Evolutionary conservation across 2,888 invertebrate species (phyloP).

Genomic region (Tetragonula carbonaria): DNA sequence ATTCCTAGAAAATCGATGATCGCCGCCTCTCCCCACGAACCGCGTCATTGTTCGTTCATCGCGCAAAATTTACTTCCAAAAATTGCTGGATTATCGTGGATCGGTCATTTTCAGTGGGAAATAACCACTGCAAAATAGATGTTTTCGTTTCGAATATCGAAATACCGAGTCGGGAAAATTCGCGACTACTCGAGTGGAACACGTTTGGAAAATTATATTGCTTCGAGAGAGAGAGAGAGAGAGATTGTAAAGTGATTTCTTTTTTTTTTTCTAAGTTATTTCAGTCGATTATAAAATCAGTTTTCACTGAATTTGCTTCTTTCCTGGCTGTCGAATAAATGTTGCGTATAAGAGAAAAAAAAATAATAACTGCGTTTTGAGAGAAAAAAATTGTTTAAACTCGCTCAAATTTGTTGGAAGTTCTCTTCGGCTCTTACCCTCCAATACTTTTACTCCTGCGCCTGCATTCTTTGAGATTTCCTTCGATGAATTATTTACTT

Average conservation of each 20-base stretch:
- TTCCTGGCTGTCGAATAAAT: too few relatives aligned
- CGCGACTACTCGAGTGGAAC: background rate
- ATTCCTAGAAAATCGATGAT: constrained; percentile 12
- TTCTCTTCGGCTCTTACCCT: background rate
- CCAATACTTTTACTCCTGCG: background rate
- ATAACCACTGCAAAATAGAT: background rate
- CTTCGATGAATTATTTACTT: constrained; percentile 21
- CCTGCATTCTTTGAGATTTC: background rate
- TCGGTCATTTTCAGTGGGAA: background rate
- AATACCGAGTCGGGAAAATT: background rate
- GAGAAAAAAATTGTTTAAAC: too few relatives aligned
- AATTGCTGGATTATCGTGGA: background rate
- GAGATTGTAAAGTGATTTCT: too few relatives aligned
- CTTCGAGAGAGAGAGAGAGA: too few relatives aligned
- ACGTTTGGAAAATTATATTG: background rate
- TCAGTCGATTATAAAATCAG: too few relatives aligned
- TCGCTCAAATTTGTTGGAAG: background rate
- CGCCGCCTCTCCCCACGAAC: too few relatives aligned
- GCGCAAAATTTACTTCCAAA: background rate
- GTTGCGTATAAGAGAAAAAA: too few relatives aligned
- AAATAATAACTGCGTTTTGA: too few relatives aligned
- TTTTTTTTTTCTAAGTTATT: too few relatives aligned
- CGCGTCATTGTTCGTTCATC: background rate
- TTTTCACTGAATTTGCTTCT: too few relatives aligned
- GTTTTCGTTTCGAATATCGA: background rate